Evolutionary conservation across 2,797 vertebrate species (phyloP).

Genomic region (Chromis chromis): DNA sequence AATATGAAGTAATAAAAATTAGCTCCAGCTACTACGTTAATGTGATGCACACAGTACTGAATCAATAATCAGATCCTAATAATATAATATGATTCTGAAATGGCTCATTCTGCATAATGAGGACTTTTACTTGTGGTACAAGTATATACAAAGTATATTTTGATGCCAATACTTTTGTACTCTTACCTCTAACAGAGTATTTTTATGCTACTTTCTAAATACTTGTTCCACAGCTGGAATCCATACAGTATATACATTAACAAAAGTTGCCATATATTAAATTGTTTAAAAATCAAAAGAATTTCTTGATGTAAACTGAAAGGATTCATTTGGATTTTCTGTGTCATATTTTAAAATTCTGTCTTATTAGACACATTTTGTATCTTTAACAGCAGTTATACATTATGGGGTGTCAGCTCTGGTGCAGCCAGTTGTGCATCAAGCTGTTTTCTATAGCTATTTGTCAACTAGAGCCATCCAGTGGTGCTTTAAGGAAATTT

Average conservation of each 20-base stretch:
- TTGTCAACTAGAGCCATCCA: constrained; percentile 82
- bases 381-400: constrained; percentile 1
- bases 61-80: too few species aligned
- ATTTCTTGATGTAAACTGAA: background rate
- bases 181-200: too few species aligned
- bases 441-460: constrained; percentile 35
- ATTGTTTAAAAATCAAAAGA: background rate
- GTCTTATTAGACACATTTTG: background rate
- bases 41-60: too few species aligned
- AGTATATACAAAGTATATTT: too few species aligned
- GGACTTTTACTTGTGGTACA: too few species aligned
- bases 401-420: background rate
- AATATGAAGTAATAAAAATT: too few species aligned
- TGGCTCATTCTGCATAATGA: too few species aligned
- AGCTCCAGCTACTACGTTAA: too few species aligned
- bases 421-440: constrained; percentile 15
- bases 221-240: too few species aligned
- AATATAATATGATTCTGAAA: too few species aligned
- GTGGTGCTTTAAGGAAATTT: constrained; percentile 72
- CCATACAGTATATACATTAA: background rate
- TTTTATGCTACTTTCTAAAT: too few species aligned
- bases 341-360: background rate
- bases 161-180: too few species aligned
- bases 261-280: background rate
- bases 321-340: background rate